phyloP scores from a whole-genome alignment of 2,113 vertebrate species.

The Microtus montanus region DNA sequence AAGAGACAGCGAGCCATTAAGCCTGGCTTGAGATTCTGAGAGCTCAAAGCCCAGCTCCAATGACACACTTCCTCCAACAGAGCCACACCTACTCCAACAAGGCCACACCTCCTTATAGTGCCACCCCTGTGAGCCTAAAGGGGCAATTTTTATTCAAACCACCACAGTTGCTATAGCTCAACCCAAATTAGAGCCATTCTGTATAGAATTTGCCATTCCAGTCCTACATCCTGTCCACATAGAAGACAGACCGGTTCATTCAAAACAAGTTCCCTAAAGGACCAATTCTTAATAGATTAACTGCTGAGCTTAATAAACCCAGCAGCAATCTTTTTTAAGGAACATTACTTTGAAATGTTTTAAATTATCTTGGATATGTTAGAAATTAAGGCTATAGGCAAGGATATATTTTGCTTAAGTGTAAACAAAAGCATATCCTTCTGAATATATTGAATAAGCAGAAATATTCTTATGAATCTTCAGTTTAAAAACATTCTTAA shows the following conservation, averaged over 20 bases:
- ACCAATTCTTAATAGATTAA: background rate
- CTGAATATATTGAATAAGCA: background rate
- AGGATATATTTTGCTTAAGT: background rate
- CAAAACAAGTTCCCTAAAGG: conserved; percentile 29
- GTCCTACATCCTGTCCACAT: background rate
- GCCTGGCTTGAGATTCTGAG: background rate
- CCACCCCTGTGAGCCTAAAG: background rate
- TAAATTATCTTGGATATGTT: conserved; percentile 18
- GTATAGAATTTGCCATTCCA: background rate
- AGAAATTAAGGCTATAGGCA: background rate
- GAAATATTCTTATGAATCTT: background rate
- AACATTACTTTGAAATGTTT: background rate
- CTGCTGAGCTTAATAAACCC: conserved; percentile 34
- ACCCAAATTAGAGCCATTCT: background rate
- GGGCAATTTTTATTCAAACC: background rate
- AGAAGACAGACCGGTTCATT: background rate
- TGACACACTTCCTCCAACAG: background rate
- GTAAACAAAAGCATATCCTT: conserved; percentile 8
- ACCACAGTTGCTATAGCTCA: background rate
- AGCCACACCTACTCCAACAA: background rate
- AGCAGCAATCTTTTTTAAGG: conserved; percentile 9
- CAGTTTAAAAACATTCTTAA: background rate
- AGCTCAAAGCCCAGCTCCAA: background rate
- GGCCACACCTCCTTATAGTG: background rate
- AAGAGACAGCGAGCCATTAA: background rate